These are phyloP conservation scores for Cyanoderma ruficeps DNA, from an alignment of 2,113 vertebrate genomes.

Conservation along the genomic window DNA sequence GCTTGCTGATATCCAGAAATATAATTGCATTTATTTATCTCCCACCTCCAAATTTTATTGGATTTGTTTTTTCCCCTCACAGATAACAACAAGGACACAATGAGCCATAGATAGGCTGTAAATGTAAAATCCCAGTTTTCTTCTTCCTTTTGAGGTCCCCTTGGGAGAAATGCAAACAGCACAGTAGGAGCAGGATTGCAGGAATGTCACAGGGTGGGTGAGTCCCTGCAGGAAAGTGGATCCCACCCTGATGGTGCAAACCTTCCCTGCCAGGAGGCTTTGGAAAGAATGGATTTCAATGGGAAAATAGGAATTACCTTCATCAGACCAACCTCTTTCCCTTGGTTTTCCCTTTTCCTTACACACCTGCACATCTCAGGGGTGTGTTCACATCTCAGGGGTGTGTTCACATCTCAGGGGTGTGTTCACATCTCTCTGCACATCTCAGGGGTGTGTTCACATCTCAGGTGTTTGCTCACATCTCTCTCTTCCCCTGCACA, in stretches of 20 bases:
- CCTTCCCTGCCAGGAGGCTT: not conserved
- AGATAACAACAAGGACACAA: not conserved
- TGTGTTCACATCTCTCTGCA: no score
- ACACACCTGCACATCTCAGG: no score
- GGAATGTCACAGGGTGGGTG: not conserved
- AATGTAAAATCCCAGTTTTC: not conserved
- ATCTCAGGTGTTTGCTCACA: no score
- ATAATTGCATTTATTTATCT: not conserved
- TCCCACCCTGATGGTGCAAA: not conserved
- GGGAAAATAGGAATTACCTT: not conserved
- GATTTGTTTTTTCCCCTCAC: not conserved
- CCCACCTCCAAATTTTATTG: not conserved
- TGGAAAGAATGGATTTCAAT: not conserved
- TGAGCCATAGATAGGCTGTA: not conserved
- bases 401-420: no score
- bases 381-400: no score
- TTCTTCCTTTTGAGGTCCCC: not conserved
- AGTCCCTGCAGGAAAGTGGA: not conserved
- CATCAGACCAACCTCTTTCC: not conserved
- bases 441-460: no score
- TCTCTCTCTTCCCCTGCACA: no score
- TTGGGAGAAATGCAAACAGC: not conserved
- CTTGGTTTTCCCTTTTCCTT: not conserved
- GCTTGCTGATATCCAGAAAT: not conserved
- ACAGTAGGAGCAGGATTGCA: not conserved